Percentiles rank a stretch among this genome's conserved stretches.
These are phyloP conservation scores for Tethea ocularis DNA, from an alignment of 2,888 invertebrate species.

Conservation along the genomic window DNA sequence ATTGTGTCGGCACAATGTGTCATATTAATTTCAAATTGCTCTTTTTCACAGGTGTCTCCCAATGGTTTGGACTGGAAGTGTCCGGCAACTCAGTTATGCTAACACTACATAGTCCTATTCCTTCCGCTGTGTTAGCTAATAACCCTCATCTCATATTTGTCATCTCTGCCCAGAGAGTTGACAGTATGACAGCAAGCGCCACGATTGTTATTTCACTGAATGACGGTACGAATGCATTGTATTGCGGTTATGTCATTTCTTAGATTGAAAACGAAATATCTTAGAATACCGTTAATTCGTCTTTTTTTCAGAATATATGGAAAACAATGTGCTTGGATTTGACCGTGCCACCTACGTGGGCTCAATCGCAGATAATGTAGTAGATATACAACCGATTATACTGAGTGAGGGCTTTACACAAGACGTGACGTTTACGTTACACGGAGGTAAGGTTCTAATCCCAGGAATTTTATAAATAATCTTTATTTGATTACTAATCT, in stretches of 20 bases:
- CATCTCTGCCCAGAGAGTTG: constrained; percentile 12
- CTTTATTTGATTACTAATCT: not conserved
- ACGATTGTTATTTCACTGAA: constrained; percentile 35
- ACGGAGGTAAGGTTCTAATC: constrained; percentile 31
- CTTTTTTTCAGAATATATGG: constrained; percentile 26
- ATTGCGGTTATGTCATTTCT: not conserved
- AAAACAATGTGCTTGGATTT: constrained; percentile 31
- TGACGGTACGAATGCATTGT: constrained; percentile 19
- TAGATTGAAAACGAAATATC: not conserved
- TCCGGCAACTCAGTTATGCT: constrained; percentile 26
- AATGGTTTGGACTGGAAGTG: constrained; percentile 28
- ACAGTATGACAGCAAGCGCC: constrained; percentile 26
- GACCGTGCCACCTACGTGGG: constrained; percentile 37
- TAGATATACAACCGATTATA: constrained; percentile 31
- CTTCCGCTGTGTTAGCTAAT: constrained; percentile 33
- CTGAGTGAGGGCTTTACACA: constrained; percentile 36
- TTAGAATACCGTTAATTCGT: not conserved
- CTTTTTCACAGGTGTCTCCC: constrained; percentile 25
- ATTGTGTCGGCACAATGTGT: not conserved
- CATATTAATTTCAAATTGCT: not conserved
- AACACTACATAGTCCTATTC: constrained; percentile 26
- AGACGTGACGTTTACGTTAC: constrained; percentile 33
- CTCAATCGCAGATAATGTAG: constrained; percentile 23
- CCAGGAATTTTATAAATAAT: not conserved
- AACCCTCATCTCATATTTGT: constrained; percentile 30